Base-by-base conservation (phyloP, 2,113 vertebrate genomes). In the Cricetomys ansorgei region DNA sequence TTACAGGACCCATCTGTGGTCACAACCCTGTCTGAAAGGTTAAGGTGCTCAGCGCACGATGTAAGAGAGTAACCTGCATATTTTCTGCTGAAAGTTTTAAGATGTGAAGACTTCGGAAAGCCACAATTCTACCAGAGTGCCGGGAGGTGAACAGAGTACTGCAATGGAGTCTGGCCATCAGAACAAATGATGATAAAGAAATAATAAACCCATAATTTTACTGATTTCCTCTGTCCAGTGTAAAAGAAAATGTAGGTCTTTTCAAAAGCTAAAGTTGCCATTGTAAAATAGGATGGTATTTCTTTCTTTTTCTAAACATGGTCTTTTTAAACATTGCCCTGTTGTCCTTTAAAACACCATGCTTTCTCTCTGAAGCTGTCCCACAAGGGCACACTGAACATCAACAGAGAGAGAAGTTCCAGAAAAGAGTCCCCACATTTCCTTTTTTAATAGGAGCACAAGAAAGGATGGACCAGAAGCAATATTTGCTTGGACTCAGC, bases 1-100 rank as follows among this genome's bases (percentile, higher is more conserved):
- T 92, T 75, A 90, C 43, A 92, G 72, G 65, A 93, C 75, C 91
- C 27, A 19, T 94, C 85, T 77, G 64, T 95, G 84, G 64, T 92
- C 88, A 92, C 86, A n/a, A 91, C 55, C 90, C 76, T 92, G 70
- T 94, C 77, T 57, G 88, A 97, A 97, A 96, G 92, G 92, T 94
- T 95, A 97, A 94, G 55, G 45, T 83, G 53, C 67, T 40, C 92
- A 83, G 21, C n/a, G 96, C 31, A 94, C 95, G 77, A 96, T 81
- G 48, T 57, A 94, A 95, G 93, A 81, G 37, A 85, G 45, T 76
- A 73, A 92, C 92, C 64, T 93, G 15, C 21, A 31, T 89, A 57
- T 88, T 94, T 81, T 95, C 65, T 37, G 81, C 27, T 95, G 23
- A 95, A 95, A 85, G 94, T 87, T 62, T 53, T 81, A 43, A 95